These are phyloP conservation scores for Dreissena rostriformis DNA, from an alignment of 1,140 invertebrate species.

Conservation along the genomic window DNA sequence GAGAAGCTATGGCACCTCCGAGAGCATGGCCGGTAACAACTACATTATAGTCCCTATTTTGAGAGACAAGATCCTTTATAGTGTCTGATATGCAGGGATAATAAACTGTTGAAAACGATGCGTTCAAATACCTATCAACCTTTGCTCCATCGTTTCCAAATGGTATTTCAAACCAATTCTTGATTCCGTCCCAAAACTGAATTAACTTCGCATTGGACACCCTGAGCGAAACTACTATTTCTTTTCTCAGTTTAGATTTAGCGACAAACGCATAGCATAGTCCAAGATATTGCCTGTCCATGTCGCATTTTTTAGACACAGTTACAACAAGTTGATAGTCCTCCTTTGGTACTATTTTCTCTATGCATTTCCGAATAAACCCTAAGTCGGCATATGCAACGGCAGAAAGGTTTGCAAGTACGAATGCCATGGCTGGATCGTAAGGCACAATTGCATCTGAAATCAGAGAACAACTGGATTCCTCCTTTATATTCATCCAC, in stretches of 20 bases:
- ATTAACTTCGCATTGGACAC: not conserved
- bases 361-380: not conserved
- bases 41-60: conserved; percentile 29
- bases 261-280: too few relatives aligned
- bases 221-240: too few relatives aligned
- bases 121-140: conserved; percentile 1
- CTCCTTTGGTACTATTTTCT: too few relatives aligned
- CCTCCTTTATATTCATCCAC: too few relatives aligned
- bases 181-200: too few relatives aligned
- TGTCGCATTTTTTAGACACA: too few relatives aligned
- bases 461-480: too few relatives aligned
- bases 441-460: not conserved
- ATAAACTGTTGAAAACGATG: not conserved
- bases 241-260: too few relatives aligned
- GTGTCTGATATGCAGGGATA: not conserved
- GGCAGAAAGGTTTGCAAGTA: not conserved
- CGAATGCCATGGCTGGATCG: not conserved
- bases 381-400: not conserved
- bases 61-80: not conserved
- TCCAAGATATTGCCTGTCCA: too few relatives aligned
- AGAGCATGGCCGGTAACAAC: conserved; percentile 32
- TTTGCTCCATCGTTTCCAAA: not conserved
- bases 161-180: not conserved
- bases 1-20: conserved; percentile 35
- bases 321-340: too few relatives aligned